These are phyloP conservation scores for Leptoclinus maculatus DNA, from an alignment of 2,797 vertebrate genomes.

Conservation along the genomic window DNA sequence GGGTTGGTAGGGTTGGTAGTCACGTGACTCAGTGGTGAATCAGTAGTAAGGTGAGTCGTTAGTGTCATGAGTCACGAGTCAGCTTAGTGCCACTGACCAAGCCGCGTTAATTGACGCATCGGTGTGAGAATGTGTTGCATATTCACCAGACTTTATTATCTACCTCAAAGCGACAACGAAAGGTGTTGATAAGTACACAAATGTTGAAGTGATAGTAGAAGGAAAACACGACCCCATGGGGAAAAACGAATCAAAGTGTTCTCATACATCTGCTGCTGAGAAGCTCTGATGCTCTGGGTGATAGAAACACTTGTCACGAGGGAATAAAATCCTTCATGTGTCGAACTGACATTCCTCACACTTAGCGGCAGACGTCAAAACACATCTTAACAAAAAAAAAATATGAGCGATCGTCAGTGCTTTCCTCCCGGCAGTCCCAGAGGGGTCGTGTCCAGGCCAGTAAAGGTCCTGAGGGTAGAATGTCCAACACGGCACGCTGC, in stretches of 20 bases:
- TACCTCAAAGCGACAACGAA: not conserved
- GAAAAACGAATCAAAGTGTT: constrained; percentile 58
- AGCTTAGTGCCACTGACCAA: too few relatives aligned
- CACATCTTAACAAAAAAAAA: constrained; percentile 38
- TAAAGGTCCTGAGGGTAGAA: constrained; percentile 18
- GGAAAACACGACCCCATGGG: constrained; percentile 46
- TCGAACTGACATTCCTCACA: constrained; percentile 55
- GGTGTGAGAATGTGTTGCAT: too few relatives aligned
- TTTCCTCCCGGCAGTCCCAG: constrained; percentile 21
- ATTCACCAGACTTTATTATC: not conserved
- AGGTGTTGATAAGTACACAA: constrained; percentile 20
- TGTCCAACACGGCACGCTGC: constrained; percentile 31
- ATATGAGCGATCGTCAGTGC: constrained; percentile 39
- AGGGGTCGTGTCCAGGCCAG: constrained; percentile 7
- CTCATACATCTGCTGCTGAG: constrained; percentile 44
- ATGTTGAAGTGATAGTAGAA: constrained; percentile 9
- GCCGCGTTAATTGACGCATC: too few relatives aligned
- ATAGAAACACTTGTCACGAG: constrained; percentile 52
- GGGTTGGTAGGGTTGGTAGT: too few relatives aligned
- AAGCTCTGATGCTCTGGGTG: constrained; percentile 44
- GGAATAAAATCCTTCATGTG: constrained; percentile 36
- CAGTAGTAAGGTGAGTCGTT: too few relatives aligned
- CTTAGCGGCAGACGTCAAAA: constrained; percentile 50
- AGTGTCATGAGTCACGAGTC: too few relatives aligned
- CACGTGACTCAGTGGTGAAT: too few relatives aligned